Base-by-base conservation (phyloP, 2,797 vertebrate genomes). In the Agapornis canus region DNA sequence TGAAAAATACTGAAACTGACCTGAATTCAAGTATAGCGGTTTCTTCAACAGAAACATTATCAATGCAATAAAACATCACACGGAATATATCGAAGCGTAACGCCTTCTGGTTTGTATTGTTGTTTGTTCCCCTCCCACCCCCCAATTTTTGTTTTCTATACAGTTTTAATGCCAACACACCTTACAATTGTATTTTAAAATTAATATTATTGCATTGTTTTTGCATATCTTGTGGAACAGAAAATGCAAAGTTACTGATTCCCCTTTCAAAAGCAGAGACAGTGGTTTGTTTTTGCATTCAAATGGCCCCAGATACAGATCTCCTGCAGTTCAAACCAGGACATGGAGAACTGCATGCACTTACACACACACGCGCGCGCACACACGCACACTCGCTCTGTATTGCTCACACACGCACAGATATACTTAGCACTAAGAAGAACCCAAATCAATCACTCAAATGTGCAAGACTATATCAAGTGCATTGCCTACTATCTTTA, bases 221-320 rank as follows among this genome's bases (percentile, higher is more conserved):
- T 99, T 99, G 99, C 99, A 99, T 99, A 99, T 99, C 99, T 99
- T 99, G 99, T 99, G 98, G 98, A 98, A 98, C 98, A 98, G 97
- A 98, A 98, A 97, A 98, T 97, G 98, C 97, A 98, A 97, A 98
- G 97, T 98, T 98, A 97, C 97, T 96, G 97, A 98, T 98, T 98
- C 98, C 97, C 95, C 86, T 98, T 97, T 97, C 91, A 71, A 97
- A 98, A 98, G 97, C 97, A 96, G 97, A 98, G 97, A 98, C 93
- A 97, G 97, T 96, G 97, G 95, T 97, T 98, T 91, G 96, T 96
- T 97, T 97, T 97, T 97, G 96, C 97, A 97, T 97, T 97, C 94
- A 32, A 72, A 94, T 61, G 90, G 97, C 97, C 96, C 97, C 95
- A 92, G 96, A 71, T 89, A 92, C 96, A 92, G 92, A 84, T 90